These are phyloP conservation scores for Monodelphis domestica DNA, from an alignment of 2,797 vertebrate species.

Conservation along the genomic window DNA sequence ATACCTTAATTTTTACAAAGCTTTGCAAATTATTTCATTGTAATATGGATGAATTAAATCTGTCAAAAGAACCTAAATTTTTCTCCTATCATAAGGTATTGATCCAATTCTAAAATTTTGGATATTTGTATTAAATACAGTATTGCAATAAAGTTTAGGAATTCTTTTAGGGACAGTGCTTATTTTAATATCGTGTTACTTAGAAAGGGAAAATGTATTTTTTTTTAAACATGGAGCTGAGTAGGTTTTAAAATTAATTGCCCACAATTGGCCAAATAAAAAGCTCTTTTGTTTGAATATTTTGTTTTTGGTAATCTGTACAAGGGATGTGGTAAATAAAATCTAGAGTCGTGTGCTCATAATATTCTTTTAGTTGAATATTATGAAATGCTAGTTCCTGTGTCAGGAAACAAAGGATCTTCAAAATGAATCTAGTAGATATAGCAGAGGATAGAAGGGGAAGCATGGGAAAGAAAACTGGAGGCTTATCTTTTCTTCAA, in stretches of 20 bases:
- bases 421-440: slow-evolving; percentile 29
- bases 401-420: background rate
- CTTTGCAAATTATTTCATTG: slow-evolving; percentile 45
- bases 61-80: background rate
- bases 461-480: background rate
- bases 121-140: background rate
- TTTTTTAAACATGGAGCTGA: slow-evolving; percentile 45
- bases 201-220: slow-evolving; percentile 45
- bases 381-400: background rate
- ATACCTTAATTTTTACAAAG: background rate
- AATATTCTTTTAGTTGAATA: background rate
- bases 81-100: slow-evolving; percentile 46
- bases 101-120: background rate
- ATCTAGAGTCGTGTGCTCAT: background rate
- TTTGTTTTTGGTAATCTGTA: slow-evolving; percentile 26
- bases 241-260: slow-evolving; percentile 53
- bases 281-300: slow-evolving; percentile 33
- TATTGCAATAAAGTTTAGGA: background rate
- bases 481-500: slow-evolving; percentile 4
- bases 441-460: background rate
- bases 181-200: slow-evolving; percentile 44
- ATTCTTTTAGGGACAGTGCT: background rate
- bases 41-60: slow-evolving; percentile 4
- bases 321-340: slow-evolving; percentile 3
- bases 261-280: slow-evolving; percentile 38